Conservation (phyloP, 2,113 vertebrate genomes). For the Macrotus californicus region DNA sequence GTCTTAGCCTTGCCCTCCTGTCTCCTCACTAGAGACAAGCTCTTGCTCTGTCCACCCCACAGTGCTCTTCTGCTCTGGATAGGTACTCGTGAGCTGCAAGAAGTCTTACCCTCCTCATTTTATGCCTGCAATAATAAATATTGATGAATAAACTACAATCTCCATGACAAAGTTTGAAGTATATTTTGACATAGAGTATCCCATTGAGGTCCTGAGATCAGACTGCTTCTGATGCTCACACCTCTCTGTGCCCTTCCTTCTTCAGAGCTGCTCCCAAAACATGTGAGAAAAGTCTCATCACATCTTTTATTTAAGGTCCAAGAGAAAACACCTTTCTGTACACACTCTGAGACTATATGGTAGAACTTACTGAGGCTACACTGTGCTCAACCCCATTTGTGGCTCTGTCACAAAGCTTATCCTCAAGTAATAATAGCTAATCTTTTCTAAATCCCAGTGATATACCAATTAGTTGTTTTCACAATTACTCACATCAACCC, state of each 20-base stretch:
- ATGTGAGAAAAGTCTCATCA: not conserved
- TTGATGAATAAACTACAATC: not conserved
- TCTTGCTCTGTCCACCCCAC: not conserved
- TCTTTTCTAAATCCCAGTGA: not conserved
- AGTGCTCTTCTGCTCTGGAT: not conserved
- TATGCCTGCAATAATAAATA: not conserved
- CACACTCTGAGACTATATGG: not conserved
- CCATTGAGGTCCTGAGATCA: not conserved
- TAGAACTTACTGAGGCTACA: not conserved
- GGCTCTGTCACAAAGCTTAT: not conserved
- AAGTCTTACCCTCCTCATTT: not conserved
- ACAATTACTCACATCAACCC: not conserved
- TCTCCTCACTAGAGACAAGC: not conserved
- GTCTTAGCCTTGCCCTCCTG: fast-evolving
- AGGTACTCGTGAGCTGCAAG: not conserved
- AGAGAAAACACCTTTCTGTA: not conserved
- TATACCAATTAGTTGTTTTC: not conserved
- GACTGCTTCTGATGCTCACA: not conserved
- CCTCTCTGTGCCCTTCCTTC: too few relatives aligned
- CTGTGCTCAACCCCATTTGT: not conserved
- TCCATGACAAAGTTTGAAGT: not conserved
- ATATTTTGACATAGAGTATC: not conserved
- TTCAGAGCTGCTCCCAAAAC: not conserved
- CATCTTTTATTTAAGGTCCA: not conserved
- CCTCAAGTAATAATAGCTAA: not conserved